These are phyloP conservation scores for Eurytoma californica DNA, from an alignment of 2,888 invertebrate genomes.

Conservation along the genomic window DNA sequence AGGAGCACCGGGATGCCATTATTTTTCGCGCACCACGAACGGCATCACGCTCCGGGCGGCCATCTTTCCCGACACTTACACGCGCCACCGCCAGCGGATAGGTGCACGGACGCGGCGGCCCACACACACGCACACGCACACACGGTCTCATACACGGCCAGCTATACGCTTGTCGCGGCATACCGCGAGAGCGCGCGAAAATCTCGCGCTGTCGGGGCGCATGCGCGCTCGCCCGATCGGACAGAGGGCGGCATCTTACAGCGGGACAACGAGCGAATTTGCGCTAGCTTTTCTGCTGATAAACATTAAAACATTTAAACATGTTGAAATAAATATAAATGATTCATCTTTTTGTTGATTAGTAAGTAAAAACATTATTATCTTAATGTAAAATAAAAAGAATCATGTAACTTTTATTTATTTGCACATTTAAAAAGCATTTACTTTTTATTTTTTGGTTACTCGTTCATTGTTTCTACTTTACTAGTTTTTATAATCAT, in stretches of 20 bases:
- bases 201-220: constrained; percentile 15
- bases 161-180: not conserved
- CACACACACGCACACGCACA: constrained; percentile 2
- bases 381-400: no score
- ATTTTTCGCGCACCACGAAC: constrained; percentile 72
- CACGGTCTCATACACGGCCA: not conserved
- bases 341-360: no score
- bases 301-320: no score
- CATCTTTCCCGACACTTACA: constrained; percentile 71
- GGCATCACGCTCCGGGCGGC: constrained; percentile 72
- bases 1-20: constrained; percentile 59
- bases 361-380: no score
- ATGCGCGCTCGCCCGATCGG: constrained; percentile 1
- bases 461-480: no score
- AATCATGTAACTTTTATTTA: no score
- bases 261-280: not conserved
- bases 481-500: not conserved
- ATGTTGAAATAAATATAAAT: no score
- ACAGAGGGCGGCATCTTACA: constrained; percentile 20
- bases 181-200: constrained; percentile 42
- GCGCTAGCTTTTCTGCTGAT: no score
- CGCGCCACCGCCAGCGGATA: not conserved
- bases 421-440: no score
- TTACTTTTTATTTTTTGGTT: no score
- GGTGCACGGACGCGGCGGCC: no score